Conservation (phyloP, 2,797 vertebrate species). For the Pelobates cultripes region DNA sequence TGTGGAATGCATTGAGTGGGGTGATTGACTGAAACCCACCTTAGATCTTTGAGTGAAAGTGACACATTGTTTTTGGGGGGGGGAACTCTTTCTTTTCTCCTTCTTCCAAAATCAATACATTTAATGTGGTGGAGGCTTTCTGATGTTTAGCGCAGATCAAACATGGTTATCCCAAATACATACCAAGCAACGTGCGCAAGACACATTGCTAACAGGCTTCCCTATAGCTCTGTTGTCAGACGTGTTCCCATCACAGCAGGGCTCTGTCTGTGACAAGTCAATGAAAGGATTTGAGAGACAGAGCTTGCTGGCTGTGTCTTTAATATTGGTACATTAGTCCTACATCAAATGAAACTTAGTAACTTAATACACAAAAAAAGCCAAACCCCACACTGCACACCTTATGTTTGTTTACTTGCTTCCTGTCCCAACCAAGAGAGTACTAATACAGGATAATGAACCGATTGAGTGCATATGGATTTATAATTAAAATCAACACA, state of each 20-base stretch:
- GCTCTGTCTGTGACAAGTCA: slow-evolving; percentile 33
- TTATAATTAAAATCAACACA: slow-evolving; percentile 14
- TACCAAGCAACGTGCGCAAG: background rate
- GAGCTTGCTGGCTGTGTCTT: background rate
- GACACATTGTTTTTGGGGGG: background rate
- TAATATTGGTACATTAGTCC: no score
- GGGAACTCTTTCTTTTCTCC: background rate
- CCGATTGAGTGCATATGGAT: background rate
- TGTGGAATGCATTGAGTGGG: background rate
- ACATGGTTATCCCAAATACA: background rate
- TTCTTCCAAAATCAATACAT: background rate
- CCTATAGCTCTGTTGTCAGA: slow-evolving; percentile 19
- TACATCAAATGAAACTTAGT: no score
- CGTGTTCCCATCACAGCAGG: slow-evolving; percentile 28
- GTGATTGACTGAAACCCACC: background rate
- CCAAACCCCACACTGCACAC: no score
- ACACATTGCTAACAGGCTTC: background rate
- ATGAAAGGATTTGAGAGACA: slow-evolving; percentile 13
- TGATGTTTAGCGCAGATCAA: background rate
- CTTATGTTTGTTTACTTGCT: background rate
- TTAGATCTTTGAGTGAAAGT: background rate
- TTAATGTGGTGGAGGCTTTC: background rate
- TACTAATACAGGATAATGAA: background rate
- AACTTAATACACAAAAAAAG: no score
- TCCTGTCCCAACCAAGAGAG: background rate